These are phyloP conservation scores for Sula dactylatra DNA, from an alignment of 2,113 vertebrate species.

Conservation along the genomic window DNA sequence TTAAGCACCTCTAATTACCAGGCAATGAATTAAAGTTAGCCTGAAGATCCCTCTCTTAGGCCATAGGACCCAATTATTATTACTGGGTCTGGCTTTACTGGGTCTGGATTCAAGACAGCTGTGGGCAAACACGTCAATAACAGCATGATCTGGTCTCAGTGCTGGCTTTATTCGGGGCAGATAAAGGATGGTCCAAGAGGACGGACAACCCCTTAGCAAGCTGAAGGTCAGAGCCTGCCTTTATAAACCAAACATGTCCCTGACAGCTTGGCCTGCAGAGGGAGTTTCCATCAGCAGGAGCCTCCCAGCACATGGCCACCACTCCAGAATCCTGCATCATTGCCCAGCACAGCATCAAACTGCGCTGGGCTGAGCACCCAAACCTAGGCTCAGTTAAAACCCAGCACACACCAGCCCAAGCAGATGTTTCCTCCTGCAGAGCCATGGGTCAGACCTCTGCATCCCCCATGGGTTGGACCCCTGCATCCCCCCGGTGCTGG, in stretches of 20 bases:
- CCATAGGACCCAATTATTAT: background rate
- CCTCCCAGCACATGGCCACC: rapidly evolving
- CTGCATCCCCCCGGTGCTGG: rapidly evolving
- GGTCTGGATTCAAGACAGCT: background rate
- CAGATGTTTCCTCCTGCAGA: background rate
- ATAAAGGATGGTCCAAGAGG: background rate
- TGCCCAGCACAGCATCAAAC: background rate
- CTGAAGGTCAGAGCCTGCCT: background rate
- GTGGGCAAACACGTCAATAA: background rate
- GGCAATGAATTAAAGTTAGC: background rate
- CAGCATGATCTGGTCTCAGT: background rate
- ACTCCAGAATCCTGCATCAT: background rate
- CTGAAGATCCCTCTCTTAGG: background rate
- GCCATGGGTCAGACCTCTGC: background rate
- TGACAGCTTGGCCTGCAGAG: background rate
- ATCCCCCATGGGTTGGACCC: background rate
- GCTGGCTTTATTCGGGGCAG: background rate
- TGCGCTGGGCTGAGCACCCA: background rate
- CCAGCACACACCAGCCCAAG: background rate
- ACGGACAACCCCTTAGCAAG: background rate
- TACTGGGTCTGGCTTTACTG: background rate
- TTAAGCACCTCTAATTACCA: background rate
- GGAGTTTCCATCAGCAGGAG: background rate
- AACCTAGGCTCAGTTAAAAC: background rate
- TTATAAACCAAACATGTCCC: background rate